Conservation (phyloP, 2,113 vertebrate species). For the Pungitius pungitius region DNA sequence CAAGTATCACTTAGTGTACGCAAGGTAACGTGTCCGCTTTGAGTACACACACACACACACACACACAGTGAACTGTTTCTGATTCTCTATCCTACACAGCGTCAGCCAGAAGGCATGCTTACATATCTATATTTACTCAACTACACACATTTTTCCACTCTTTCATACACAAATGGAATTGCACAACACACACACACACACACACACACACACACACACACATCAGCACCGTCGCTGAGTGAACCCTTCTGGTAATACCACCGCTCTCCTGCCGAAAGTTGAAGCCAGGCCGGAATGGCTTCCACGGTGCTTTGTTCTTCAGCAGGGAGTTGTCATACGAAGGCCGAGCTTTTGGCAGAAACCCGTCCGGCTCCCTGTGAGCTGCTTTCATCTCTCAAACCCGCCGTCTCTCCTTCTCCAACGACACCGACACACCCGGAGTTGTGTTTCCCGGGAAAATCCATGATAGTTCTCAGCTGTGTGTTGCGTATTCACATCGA, state of each 20-base stretch:
- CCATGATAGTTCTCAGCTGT: too few relatives aligned
- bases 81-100: conserved; percentile 35
- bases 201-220: conserved; percentile 18
- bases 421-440: too few relatives aligned
- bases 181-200: background rate
- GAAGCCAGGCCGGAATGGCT: conserved; percentile 56
- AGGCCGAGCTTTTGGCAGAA: conserved; percentile 61
- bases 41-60: conserved; percentile 14
- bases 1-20: conserved; percentile 1
- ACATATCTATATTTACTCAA: conserved; percentile 41
- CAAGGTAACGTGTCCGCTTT: conserved; percentile 17
- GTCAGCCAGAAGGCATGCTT: conserved; percentile 30
- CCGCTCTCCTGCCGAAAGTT: conserved; percentile 62
- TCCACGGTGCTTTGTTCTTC: conserved; percentile 68
- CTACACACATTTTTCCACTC: conserved; percentile 35
- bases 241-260: conserved; percentile 74
- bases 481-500: too few relatives aligned
- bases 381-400: conserved; percentile 38
- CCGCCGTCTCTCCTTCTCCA: too few relatives aligned
- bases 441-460: too few relatives aligned
- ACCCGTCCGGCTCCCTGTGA: conserved; percentile 30
- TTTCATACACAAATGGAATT: conserved; percentile 37
- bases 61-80: conserved; percentile 35
- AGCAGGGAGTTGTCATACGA: conserved; percentile 63
- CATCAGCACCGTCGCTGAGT: conserved; percentile 29